These are phyloP conservation scores for Calameuta pallipes DNA, from an alignment of 2,888 invertebrate species.

Conservation along the genomic window DNA sequence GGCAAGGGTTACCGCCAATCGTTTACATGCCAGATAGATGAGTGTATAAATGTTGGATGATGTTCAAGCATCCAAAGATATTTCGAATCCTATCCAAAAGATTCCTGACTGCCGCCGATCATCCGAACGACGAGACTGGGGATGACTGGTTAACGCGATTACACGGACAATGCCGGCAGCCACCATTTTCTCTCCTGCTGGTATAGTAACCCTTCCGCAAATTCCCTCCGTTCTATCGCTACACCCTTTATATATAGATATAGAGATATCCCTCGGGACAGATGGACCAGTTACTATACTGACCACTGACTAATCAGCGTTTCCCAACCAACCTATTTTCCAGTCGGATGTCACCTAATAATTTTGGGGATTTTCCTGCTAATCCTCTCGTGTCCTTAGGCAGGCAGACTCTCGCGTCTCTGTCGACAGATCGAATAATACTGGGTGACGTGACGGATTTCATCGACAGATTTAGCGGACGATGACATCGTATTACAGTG, in stretches of 20 bases:
- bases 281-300: slow-evolving; percentile 49
- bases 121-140: neutral
- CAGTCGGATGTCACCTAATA: slow-evolving; percentile 54
- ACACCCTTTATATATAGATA: neutral
- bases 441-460: neutral
- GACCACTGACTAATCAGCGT: slow-evolving; percentile 47
- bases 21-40: no score
- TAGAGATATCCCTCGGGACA: slow-evolving; percentile 45
- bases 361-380: slow-evolving; percentile 50
- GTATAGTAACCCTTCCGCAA: slow-evolving; percentile 15
- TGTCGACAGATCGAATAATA: neutral
- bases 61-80: neutral
- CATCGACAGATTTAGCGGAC: neutral
- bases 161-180: slow-evolving; percentile 53
- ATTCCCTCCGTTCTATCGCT: neutral
- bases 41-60: neutral
- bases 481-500: neutral
- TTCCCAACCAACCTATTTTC: slow-evolving; percentile 47
- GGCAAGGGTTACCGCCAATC: neutral
- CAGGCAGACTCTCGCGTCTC: neutral
- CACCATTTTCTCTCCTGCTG: slow-evolving; percentile 39
- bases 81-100: neutral
- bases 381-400: slow-evolving; percentile 48
- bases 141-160: slow-evolving; percentile 53
- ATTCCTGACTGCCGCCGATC: neutral